Conservation (phyloP, 1,140 invertebrate genomes). For the Aphis craccivora region DNA sequence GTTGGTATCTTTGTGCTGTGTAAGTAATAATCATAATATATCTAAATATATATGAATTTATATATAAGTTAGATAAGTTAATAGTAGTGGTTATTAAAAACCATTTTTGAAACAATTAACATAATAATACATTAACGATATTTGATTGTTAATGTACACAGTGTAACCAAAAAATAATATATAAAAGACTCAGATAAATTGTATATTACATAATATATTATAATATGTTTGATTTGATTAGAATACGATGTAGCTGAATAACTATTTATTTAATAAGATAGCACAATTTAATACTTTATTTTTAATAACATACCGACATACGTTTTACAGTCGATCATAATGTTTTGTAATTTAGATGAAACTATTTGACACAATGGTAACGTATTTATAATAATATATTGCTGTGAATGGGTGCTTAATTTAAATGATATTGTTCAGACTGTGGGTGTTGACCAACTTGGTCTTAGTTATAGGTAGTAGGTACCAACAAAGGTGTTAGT, state of each 20-base stretch:
- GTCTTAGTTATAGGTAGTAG: too few species aligned
- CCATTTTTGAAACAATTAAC: background rate
- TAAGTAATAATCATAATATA: conserved; percentile 19
- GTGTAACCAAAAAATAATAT: background rate
- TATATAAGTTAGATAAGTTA: background rate
- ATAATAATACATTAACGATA: background rate
- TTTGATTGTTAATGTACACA: background rate
- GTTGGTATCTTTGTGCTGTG: conserved; percentile 75
- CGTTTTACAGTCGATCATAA: background rate
- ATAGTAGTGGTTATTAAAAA: background rate
- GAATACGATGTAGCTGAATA: background rate
- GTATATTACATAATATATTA: background rate
- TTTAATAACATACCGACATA: too few species aligned
- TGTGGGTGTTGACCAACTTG: too few species aligned
- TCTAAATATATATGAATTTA: background rate
- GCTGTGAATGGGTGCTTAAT: background rate
- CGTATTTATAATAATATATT: background rate
- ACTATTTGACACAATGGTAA: background rate
- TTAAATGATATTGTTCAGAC: background rate
- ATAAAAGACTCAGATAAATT: background rate
- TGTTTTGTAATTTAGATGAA: too few species aligned
- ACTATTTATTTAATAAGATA: background rate
- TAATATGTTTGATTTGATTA: background rate
- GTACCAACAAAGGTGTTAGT: too few species aligned
- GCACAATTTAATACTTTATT: background rate